A percentile compares a stretch with the other conserved stretches of the same genome.
phyloP scores from a whole-genome alignment of 2,888 invertebrate species.

The Erpobdella octoculata region DNA sequence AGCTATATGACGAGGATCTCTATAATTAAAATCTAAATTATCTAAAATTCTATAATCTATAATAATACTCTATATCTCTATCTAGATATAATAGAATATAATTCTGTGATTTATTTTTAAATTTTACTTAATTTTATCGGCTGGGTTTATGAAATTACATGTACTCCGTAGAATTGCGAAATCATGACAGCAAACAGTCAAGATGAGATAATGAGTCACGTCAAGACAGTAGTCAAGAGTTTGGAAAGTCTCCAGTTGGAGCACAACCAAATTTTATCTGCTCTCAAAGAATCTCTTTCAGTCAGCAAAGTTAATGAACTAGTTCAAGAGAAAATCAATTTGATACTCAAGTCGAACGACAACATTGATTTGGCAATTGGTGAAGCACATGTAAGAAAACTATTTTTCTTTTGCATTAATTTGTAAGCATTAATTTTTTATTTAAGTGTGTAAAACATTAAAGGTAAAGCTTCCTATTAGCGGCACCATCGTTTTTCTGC shows the following conservation, averaged over 20 bases:
- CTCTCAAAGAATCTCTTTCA: constrained; percentile 55
- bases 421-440: neutral
- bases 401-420: neutral
- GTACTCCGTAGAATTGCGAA: too few relatives aligned
- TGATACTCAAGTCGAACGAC: constrained; percentile 87
- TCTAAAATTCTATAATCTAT: too few relatives aligned
- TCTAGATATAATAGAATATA: too few relatives aligned
- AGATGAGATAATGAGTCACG: constrained; percentile 22
- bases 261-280: constrained; percentile 82
- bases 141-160: too few relatives aligned
- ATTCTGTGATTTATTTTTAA: too few relatives aligned
- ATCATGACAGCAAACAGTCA: too few relatives aligned
- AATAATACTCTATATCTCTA: too few relatives aligned
- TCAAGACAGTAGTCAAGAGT: constrained; percentile 18
- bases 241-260: constrained; percentile 50
- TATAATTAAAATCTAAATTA: too few relatives aligned
- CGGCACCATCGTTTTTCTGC: neutral
- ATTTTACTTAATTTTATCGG: too few relatives aligned
- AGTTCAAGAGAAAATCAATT: constrained; percentile 66
- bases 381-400: constrained; percentile 74
- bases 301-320: constrained; percentile 51
- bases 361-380: constrained; percentile 91
- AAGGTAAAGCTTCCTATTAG: neutral
- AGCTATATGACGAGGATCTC: too few relatives aligned
- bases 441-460: neutral